Evolutionary conservation across 2,797 vertebrate genomes (phyloP).

Genomic region (Enteromius treurensis): DNA sequence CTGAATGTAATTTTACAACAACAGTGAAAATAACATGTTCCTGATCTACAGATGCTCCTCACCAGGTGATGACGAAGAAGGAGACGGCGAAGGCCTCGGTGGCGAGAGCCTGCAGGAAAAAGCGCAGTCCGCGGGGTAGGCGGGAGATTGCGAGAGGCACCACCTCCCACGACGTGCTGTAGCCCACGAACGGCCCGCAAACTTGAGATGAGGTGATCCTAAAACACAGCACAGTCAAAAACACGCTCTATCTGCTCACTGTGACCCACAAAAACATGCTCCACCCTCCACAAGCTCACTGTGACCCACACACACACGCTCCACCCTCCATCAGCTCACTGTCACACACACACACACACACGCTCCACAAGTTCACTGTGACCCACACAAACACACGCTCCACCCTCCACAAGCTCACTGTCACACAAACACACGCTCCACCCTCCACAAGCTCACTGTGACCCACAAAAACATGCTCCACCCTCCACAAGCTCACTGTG

Average conservation of each 20-base stretch:
- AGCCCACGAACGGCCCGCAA: conserved; percentile 89
- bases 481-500: too few species aligned
- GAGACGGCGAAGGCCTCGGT: conserved; percentile 92
- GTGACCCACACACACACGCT: too few species aligned
- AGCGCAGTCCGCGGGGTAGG: conserved; percentile 72
- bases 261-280: not conserved
- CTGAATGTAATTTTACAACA: too few species aligned
- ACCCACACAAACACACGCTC: conserved; percentile 35
- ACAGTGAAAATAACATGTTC: too few species aligned
- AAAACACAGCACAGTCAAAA: conserved; percentile 20
- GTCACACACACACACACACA: too few species aligned
- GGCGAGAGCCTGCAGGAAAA: conserved; percentile 74
- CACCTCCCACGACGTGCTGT: conserved; percentile 85
- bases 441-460: not conserved
- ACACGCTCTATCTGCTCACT: not conserved
- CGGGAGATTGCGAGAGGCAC: conserved; percentile 73
- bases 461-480: too few species aligned
- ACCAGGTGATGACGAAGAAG: conserved; percentile 91
- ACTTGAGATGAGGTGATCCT: conserved; percentile 88
- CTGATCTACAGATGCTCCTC: not conserved
- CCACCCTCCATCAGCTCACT: not conserved
- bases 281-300: too few species aligned
- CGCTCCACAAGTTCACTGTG: too few species aligned
- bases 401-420: not conserved
- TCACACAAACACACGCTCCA: conserved; percentile 8